Percentiles rank a stretch among this genome's conserved stretches.
These are phyloP conservation scores for Sebastes alutus DNA, from an alignment of 2,797 vertebrate genomes.

Conservation along the genomic window DNA sequence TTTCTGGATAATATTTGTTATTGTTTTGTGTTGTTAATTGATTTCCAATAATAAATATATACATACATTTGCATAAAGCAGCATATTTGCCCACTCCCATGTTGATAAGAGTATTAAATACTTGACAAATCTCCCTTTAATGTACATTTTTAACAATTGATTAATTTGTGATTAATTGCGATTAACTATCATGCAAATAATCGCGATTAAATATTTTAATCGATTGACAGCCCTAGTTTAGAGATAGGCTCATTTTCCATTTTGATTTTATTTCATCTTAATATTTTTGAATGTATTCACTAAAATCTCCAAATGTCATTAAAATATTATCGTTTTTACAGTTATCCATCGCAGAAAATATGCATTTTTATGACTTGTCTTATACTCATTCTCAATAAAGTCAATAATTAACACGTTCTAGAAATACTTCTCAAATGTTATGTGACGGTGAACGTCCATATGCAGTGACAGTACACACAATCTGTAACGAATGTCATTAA, in stretches of 20 bases:
- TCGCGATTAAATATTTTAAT: too few relatives aligned
- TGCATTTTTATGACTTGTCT: background rate
- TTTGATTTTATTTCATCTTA: rapidly evolving
- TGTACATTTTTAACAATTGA: rapidly evolving
- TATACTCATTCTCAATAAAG: background rate
- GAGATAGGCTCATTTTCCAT: background rate
- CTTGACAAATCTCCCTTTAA: too few relatives aligned
- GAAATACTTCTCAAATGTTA: background rate
- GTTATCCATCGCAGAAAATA: background rate
- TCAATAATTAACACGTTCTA: background rate
- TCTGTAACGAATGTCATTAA: constrained; percentile 15
- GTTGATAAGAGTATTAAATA: too few relatives aligned
- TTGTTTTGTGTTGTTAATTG: too few relatives aligned
- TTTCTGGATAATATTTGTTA: too few relatives aligned
- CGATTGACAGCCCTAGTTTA: too few relatives aligned
- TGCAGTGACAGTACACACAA: background rate
- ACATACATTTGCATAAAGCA: too few relatives aligned
- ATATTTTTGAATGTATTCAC: background rate
- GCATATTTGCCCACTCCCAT: too few relatives aligned
- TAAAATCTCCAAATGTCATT: background rate
- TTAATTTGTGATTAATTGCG: too few relatives aligned
- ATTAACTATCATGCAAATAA: too few relatives aligned
- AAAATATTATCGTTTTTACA: background rate
- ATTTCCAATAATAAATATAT: too few relatives aligned
- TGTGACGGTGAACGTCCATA: background rate